Percentiles rank a stretch among this genome's conserved stretches.
phyloP scores from a whole-genome alignment of 2,888 invertebrate species.

The Patella caerulea region DNA sequence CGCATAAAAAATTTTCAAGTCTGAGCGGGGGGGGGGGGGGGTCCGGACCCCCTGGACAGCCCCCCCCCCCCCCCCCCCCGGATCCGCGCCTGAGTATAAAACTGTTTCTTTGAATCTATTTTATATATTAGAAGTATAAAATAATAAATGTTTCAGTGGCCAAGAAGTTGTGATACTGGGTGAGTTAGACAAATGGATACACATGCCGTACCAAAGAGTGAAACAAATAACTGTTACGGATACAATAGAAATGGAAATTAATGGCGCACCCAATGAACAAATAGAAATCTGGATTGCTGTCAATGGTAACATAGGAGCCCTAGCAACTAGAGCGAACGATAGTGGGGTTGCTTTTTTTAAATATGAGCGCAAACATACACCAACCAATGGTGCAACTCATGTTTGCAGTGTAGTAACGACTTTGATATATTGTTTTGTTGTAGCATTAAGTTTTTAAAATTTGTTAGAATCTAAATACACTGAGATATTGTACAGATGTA shows the following conservation, averaged over 20 bases:
- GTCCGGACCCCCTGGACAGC: no score
- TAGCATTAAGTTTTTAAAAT: no score
- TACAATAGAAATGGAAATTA: constrained; percentile 16
- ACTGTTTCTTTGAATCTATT: no score
- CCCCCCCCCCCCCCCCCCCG: no score
- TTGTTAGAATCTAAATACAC: no score
- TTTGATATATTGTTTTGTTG: no score
- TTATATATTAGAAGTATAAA: no score
- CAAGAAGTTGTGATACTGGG: constrained; percentile 20
- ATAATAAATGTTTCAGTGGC: not conserved
- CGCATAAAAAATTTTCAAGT: no score
- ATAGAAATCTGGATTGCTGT: constrained; percentile 25
- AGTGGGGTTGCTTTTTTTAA: constrained; percentile 1
- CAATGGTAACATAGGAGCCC: constrained; percentile 12
- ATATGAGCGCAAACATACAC: constrained; percentile 12
- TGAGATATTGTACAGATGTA: no score
- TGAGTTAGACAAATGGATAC: constrained; percentile 23
- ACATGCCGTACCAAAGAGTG: constrained; percentile 17
- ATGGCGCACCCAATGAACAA: constrained; percentile 10
- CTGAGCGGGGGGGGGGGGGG: no score
- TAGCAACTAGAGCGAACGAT: not conserved
- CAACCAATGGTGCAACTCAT: not conserved
- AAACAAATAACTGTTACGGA: constrained; percentile 11
- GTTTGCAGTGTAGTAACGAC: no score
- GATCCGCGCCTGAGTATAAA: no score